Evolutionary conservation across 1,140 invertebrate species (phyloP), one percentile per base, ranked within the genome.

Genomic region (Heliconius hermathena): DNA sequence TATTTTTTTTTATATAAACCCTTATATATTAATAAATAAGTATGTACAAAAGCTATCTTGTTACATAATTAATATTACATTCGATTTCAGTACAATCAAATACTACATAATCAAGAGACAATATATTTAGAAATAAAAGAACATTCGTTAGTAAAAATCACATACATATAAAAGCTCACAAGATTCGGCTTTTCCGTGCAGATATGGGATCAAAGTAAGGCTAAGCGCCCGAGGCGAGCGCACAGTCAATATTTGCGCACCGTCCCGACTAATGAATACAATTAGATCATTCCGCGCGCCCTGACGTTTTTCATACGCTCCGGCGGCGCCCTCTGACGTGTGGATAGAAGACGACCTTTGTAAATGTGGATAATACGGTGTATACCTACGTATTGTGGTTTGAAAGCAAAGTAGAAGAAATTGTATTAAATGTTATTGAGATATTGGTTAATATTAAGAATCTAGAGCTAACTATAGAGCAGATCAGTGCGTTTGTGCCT

Each of bases 221-320:
- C 54, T 72, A 54, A 70, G 78, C 66, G 86, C 85, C 86, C 84
- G 83, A 84, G 85, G 87, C 88, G 81, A 82, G 85, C 86, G 82
- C 84, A 82, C 80, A 87, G 91, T 92, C 90, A 93, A 94, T 93
- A 93, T 94, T 93, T 93, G 92, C 90, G 70, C 88, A 87, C 84
- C 87, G 91, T 85, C 89, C 91, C 85, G 85, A 89, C 92, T 93
- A 94, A 94, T 94, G 92, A 93, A 94, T 93, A 94, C 91, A 93
- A 93, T 94, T 93, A 94, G 92, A 94, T 94, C 93, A 93, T 94
- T 94, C 92, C 92, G 90, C 90, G 89, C 89, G 92, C 90, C 93
- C 92, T 92, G 90, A 89, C 91, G 89, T 90, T 92, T 91, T 91
- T 93, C 92, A 91, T 93, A 88, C 90, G 90, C 91, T 88, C 87